These are phyloP conservation scores for Creontiades dilutus DNA, from an alignment of 2,888 invertebrate genomes.

Conservation along the genomic window DNA sequence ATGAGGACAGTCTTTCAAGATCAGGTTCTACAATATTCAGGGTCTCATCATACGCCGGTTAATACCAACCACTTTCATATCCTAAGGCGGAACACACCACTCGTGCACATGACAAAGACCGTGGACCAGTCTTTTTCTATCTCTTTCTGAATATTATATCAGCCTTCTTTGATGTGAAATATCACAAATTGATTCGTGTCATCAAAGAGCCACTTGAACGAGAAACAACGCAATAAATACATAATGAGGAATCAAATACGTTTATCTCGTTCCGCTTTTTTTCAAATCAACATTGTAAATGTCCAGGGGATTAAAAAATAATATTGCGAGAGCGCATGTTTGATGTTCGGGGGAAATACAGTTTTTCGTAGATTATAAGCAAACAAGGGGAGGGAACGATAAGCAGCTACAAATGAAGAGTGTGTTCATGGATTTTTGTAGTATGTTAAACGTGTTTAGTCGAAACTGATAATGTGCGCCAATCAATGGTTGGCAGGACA, in stretches of 20 bases:
- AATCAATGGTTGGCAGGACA: too few relatives aligned
- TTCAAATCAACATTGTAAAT: slow-evolving; percentile 53
- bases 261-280: slow-evolving; percentile 42
- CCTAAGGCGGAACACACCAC: slow-evolving; percentile 44
- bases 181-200: slow-evolving; percentile 72
- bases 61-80: slow-evolving; percentile 62
- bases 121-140: slow-evolving; percentile 49
- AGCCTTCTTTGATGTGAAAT: slow-evolving; percentile 71
- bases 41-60: slow-evolving; percentile 64
- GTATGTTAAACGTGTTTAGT: too few relatives aligned
- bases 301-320: neutral
- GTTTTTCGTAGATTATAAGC: too few relatives aligned
- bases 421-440: too few relatives aligned
- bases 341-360: too few relatives aligned
- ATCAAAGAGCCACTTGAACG: slow-evolving; percentile 71
- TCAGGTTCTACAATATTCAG: slow-evolving; percentile 67
- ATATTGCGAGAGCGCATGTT: too few relatives aligned
- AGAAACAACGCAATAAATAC: slow-evolving; percentile 72
- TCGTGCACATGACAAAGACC: slow-evolving; percentile 67
- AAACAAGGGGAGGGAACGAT: too few relatives aligned
- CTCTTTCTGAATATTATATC: slow-evolving; percentile 73
- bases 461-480: too few relatives aligned
- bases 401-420: too few relatives aligned
- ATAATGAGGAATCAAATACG: slow-evolving; percentile 70
- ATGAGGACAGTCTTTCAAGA: slow-evolving; percentile 70